A percentile compares a stretch with the other conserved stretches of the same genome.
phyloP scores from a whole-genome alignment of 2,797 vertebrate genomes.

The Lepidocolaptes lacrymiger region DNA sequence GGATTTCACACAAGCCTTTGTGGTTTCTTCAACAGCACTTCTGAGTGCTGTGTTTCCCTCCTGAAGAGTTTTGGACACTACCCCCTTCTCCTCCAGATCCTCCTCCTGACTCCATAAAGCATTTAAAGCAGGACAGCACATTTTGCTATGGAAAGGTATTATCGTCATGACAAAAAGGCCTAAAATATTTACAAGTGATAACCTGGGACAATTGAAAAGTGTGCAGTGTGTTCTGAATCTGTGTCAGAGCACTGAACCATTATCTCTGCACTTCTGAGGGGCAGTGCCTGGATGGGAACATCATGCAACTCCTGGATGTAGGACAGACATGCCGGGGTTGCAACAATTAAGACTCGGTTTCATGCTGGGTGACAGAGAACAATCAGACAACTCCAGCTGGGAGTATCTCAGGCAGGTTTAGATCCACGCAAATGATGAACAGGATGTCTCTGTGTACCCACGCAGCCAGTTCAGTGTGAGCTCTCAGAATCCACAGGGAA shows the following conservation, averaged over 20 bases:
- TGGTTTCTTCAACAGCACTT: neutral
- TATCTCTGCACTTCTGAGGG: neutral
- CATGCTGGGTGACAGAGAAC: neutral
- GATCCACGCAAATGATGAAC: neutral
- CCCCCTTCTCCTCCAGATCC: neutral
- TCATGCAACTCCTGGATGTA: neutral
- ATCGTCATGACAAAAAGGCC: fast-evolving
- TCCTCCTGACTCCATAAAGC: neutral
- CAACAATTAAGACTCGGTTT: neutral
- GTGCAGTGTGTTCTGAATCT: neutral
- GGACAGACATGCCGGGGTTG: neutral
- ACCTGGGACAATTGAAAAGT: neutral
- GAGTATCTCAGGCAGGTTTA: neutral
- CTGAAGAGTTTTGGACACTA: neutral
- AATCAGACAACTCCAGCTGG: neutral
- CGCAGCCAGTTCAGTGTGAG: neutral
- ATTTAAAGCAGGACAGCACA: neutral
- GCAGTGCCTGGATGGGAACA: neutral
- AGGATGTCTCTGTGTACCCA: neutral
- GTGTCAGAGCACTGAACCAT: neutral
- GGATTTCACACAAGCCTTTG: neutral
- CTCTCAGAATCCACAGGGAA: neutral
- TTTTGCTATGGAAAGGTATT: neutral
- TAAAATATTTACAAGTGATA: neutral
- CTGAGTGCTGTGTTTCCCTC: neutral